Conservation (phyloP, 1,140 invertebrate genomes). For the Drosophila funebris region DNA sequence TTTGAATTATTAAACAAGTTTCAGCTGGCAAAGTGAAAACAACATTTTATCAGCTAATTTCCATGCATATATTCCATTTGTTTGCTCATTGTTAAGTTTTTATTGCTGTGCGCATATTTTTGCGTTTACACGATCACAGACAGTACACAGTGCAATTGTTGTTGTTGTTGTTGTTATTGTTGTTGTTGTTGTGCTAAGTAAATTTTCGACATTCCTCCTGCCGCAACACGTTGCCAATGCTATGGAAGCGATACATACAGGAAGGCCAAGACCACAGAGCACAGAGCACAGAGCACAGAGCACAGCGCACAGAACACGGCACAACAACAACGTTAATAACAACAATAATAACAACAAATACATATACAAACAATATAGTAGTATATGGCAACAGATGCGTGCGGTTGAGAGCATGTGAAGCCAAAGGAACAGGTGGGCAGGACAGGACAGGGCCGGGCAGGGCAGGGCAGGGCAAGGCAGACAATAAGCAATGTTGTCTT, state of each 20-base stretch:
- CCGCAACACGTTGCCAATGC: neutral
- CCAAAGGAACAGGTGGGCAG: no score
- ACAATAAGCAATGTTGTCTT: no score
- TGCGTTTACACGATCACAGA: slow-evolving; percentile 71
- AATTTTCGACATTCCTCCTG: slow-evolving; percentile 42
- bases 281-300: neutral
- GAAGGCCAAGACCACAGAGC: slow-evolving; percentile 13
- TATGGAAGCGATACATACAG: slow-evolving; percentile 3
- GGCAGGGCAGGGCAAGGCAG: no score
- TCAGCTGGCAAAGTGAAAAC: slow-evolving; percentile 57
- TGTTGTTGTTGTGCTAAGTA: slow-evolving; percentile 8
- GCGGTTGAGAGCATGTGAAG: no score
- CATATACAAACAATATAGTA: no score
- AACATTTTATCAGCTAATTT: slow-evolving; percentile 77
- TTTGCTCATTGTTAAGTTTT: slow-evolving; percentile 74
- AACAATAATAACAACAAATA: neutral
- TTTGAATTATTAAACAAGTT: slow-evolving; percentile 79
- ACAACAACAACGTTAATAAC: neutral
- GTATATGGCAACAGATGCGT: no score
- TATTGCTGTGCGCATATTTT: slow-evolving; percentile 72
- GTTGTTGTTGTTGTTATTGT: slow-evolving; percentile 6
- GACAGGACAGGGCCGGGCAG: no score
- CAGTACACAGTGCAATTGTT: slow-evolving; percentile 18
- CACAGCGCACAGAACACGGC: no score
- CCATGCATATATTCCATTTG: slow-evolving; percentile 68